Percentiles rank a stretch among this genome's conserved stretches.
phyloP scores from a whole-genome alignment of 2,797 vertebrate genomes.

The Acrossocheilus wenchowensis region DNA sequence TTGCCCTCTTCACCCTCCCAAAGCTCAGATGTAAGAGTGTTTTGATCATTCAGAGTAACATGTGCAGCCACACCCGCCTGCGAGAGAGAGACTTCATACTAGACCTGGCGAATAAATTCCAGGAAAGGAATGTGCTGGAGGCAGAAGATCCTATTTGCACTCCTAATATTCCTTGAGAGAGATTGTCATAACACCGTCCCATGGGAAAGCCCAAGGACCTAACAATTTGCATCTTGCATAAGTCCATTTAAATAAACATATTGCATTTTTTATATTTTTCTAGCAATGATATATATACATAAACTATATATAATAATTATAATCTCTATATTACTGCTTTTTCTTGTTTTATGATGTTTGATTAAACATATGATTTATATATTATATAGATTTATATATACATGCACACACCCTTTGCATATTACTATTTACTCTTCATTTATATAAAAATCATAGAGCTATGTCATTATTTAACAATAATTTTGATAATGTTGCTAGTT shows the following conservation, averaged over 20 bases:
- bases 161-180: neutral
- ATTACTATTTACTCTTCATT: neutral
- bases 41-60: neutral
- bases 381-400: neutral
- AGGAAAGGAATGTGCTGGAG: conserved; percentile 40
- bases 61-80: neutral
- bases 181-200: neutral
- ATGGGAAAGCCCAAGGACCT: neutral
- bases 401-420: neutral
- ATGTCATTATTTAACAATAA: too few relatives aligned
- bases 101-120: conserved; percentile 19
- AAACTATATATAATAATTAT: neutral
- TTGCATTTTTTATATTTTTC: neutral
- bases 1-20: neutral
- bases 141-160: conserved; percentile 13
- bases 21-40: neutral
- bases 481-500: neutral
- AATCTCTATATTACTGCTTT: neutral
- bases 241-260: neutral
- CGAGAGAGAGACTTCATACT: neutral
- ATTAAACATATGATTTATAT: neutral
- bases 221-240: neutral
- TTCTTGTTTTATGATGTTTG: neutral
- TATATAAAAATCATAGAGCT: neutral
- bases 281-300: neutral